Percentiles rank a stretch among this genome's conserved stretches.
These are phyloP conservation scores for Rutpela maculata DNA, from an alignment of 2,888 invertebrate species.

Conservation along the genomic window DNA sequence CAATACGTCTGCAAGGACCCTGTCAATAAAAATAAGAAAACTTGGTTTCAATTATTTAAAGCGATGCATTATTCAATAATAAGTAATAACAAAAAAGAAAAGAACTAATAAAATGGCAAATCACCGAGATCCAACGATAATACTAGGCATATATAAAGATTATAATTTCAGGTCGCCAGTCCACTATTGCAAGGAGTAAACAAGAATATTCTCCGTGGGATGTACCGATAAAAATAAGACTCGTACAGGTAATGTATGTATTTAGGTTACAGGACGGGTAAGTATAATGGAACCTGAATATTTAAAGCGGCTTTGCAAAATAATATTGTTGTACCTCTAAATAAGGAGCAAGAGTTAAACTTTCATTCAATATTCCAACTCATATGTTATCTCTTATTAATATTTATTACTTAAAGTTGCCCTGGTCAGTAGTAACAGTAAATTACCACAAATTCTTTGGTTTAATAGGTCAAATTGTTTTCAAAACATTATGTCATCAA, in stretches of 20 bases:
- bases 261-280: neutral
- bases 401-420: neutral
- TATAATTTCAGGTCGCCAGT: neutral
- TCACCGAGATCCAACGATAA: neutral
- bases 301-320: neutral
- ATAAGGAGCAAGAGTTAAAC: neutral
- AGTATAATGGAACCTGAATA: neutral
- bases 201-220: constrained; percentile 12
- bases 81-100: too few relatives aligned
- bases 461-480: too few relatives aligned
- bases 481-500: too few relatives aligned
- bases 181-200: neutral
- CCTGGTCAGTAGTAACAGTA: too few relatives aligned
- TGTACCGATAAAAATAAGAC: neutral
- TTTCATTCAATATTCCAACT: neutral
- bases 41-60: too few relatives aligned
- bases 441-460: too few relatives aligned
- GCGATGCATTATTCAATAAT: too few relatives aligned
- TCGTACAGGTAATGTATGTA: constrained; percentile 21
- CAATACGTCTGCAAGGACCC: too few relatives aligned
- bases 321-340: neutral
- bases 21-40: too few relatives aligned
- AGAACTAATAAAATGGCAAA: neutral
- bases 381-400: neutral
- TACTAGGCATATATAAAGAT: neutral